Evolutionary conservation across 2,888 invertebrate species (phyloP), one percentile per base, ranked within the genome.

Genomic region (Mongoloraphidia duomilia): DNA sequence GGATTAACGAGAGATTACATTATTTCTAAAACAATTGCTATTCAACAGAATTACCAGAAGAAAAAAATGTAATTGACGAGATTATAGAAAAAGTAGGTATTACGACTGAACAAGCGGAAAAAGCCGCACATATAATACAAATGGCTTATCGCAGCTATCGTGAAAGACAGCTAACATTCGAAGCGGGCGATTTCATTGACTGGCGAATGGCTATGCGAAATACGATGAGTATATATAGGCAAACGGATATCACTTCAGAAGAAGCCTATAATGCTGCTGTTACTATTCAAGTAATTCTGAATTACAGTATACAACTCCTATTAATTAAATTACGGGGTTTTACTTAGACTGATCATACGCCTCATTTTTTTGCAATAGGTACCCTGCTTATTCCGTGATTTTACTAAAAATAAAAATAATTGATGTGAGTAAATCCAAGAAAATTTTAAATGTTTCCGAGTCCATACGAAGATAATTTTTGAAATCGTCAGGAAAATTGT

Each of bases 221-320:
- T 17, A 49, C 49, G 1, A 39, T 44, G 46, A n/a, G 12, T n/a
- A 8, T 51, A 3, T 51, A 49, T 14, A 45, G 63, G 46, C 61
- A 61, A 53, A 62, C 63, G 17, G 66, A 66, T 6, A 65, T 64
- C 0, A 62, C 65, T 2, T 55, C 59, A 43, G 63, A 64, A 55
- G 67, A 67, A 53, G 66, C 65, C 4, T 61, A 64, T 42, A 55
- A 65, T 41, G 68, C 67, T 8, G 67, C 67, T 8, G 65, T 63
- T 9, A 50, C 68, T 14, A 68, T 68, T 37, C 65, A 68, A 57
- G 64, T 60, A 50, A 33, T 36, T 52, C 6, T 26, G 26, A 26
- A 26, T 26, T 26, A 26, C 26, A 26, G 34, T 41, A 39, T 46
- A 5, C 41, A 17, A 38, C 3, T 6, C 12, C 39, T 39, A 13